Evolutionary conservation across 2,113 vertebrate genomes (phyloP).

Genomic region (Henicopernis longicauda): DNA sequence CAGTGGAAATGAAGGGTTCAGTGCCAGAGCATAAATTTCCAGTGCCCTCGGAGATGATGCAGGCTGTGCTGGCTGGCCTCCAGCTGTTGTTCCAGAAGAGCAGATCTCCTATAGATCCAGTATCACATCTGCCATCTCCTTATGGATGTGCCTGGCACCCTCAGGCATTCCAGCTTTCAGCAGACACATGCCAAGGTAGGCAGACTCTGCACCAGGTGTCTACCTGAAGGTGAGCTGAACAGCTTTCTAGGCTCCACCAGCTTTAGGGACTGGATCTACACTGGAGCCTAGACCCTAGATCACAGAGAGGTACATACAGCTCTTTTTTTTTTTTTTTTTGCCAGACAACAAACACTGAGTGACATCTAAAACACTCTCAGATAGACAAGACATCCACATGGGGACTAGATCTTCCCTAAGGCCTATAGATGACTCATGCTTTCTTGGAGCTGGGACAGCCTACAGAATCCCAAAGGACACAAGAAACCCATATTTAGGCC

Average conservation of each 20-base stretch:
- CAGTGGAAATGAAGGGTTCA: not conserved
- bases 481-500: not conserved
- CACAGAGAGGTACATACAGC: not conserved
- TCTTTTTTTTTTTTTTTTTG: not conserved
- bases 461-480: not conserved
- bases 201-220: not conserved
- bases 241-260: not conserved
- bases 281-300: not conserved
- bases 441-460: not conserved
- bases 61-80: not conserved
- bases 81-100: not conserved
- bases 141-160: not conserved
- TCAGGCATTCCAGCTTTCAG: not conserved
- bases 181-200: not conserved
- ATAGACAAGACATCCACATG: not conserved
- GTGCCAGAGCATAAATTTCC: not conserved
- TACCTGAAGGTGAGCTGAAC: not conserved
- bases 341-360: not conserved
- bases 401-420: not conserved
- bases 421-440: not conserved
- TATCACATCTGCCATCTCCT: not conserved
- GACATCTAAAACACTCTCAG: not conserved
- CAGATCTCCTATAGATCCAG: not conserved
- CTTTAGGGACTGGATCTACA: not conserved
- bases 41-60: not conserved